These are phyloP conservation scores for Ophiothrix spiculata DNA, from an alignment of 35 echinoderm and acorn worm species.

Conservation along the genomic window DNA sequence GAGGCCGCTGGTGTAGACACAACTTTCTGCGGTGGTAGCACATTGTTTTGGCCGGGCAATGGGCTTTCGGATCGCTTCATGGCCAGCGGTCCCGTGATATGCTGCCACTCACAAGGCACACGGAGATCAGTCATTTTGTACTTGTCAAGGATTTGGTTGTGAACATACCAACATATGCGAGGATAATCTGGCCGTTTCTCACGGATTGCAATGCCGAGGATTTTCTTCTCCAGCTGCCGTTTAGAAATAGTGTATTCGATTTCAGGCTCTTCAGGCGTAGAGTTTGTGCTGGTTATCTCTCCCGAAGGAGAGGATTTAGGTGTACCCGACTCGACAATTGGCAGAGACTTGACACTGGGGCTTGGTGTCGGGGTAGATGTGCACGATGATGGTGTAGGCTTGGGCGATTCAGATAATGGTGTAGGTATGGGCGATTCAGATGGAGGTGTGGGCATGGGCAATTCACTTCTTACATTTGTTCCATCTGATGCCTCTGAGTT, in stretches of 20 bases:
- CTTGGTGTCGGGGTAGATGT: no score
- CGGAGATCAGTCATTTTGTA: slow-evolving; percentile 60
- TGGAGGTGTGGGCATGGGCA: no score
- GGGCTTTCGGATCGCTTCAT: slow-evolving; percentile 2
- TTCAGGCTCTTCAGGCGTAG: background rate
- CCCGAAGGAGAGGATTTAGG: background rate
- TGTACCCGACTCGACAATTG: no score
- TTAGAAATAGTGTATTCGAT: slow-evolving; percentile 65
- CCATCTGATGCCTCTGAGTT: background rate
- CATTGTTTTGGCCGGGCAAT: background rate
- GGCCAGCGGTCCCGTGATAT: slow-evolving; percentile 21
- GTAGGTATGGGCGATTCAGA: background rate
- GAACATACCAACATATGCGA: slow-evolving; percentile 93
- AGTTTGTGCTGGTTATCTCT: background rate
- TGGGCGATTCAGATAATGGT: background rate
- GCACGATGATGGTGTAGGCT: background rate
- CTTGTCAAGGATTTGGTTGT: slow-evolving; percentile 59
- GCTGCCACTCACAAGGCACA: slow-evolving; percentile 66
- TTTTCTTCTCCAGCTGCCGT: slow-evolving; percentile 84
- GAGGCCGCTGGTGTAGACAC: background rate
- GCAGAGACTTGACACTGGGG: background rate
- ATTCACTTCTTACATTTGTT: background rate
- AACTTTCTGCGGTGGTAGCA: background rate
- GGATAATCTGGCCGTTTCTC: slow-evolving; percentile 56
- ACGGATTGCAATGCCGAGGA: slow-evolving; percentile 67